A percentile compares a stretch with the other conserved stretches of the same genome.
These are phyloP conservation scores for Drosophila dives DNA, from an alignment of 2,888 invertebrate genomes.

Conservation along the genomic window DNA sequence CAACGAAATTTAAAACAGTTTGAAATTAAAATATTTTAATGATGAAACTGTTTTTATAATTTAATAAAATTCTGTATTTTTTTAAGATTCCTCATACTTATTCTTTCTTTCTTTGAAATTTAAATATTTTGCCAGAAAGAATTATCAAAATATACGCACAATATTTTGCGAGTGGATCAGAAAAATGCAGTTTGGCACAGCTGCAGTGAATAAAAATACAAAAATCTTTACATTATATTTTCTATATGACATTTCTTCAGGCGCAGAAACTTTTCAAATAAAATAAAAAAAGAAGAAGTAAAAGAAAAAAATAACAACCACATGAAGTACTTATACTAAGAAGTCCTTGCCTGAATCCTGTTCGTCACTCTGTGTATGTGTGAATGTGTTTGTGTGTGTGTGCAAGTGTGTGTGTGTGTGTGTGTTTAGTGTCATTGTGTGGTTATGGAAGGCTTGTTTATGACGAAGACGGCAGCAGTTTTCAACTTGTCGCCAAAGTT, in stretches of 20 bases:
- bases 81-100: not conserved
- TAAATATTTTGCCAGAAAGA: not conserved
- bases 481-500: constrained; percentile 58
- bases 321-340: constrained; percentile 38
- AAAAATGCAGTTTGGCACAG: constrained; percentile 30
- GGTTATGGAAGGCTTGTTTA: constrained; percentile 51
- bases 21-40: not conserved
- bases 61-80: not conserved
- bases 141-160: not conserved
- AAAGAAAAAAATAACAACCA: constrained; percentile 23
- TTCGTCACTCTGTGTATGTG: constrained; percentile 12
- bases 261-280: constrained; percentile 74
- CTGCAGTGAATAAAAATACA: constrained; percentile 13
- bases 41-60: not conserved
- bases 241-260: constrained; percentile 33
- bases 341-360: constrained; percentile 22
- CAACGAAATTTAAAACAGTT: not conserved
- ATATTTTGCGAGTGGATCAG: constrained; percentile 12
- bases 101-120: not conserved
- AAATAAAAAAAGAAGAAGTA: constrained; percentile 29
- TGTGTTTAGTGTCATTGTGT: not conserved
- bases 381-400: constrained; percentile 7
- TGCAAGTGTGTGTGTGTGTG: constrained; percentile 12
- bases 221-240: constrained; percentile 20
- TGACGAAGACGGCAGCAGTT: constrained; percentile 54